These are phyloP conservation scores for Tetramorium parvispinum DNA, from an alignment of 1,140 invertebrate genomes.

Conservation along the genomic window DNA sequence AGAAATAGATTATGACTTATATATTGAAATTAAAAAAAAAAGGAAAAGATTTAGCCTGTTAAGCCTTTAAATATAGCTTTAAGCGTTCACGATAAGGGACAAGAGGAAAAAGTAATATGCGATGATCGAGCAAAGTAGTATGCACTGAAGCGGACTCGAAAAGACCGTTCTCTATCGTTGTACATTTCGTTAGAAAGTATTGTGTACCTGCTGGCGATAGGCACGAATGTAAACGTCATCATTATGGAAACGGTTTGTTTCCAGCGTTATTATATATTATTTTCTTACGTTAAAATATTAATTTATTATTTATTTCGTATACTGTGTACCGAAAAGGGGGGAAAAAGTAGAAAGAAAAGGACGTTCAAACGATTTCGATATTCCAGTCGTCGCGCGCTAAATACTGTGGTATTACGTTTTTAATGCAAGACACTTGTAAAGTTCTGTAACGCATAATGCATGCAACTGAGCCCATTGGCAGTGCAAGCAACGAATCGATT, in stretches of 20 bases:
- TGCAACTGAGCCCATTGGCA: conserved; percentile 32
- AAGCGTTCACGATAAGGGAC: conserved; percentile 34
- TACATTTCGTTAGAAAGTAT: conserved; percentile 67
- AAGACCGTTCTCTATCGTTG: conserved; percentile 13
- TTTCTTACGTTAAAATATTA: conserved; percentile 67
- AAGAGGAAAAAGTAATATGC: background rate
- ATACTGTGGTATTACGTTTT: conserved; percentile 49
- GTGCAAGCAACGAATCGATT: conserved; percentile 19
- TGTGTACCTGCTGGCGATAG: conserved; percentile 74
- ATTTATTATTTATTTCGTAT: conserved; percentile 74
- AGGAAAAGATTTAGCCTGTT: background rate
- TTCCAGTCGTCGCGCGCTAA: conserved; percentile 47
- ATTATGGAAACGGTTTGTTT: conserved; percentile 51
- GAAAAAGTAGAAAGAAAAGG: background rate
- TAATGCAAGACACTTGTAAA: conserved; percentile 31
- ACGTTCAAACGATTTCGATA: conserved; percentile 36
- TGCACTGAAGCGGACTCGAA: conserved; percentile 32
- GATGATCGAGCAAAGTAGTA: conserved; percentile 38
- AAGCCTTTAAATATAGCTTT: conserved; percentile 40
- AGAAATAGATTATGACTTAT: conserved; percentile 4
- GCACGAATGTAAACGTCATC: conserved; percentile 58
- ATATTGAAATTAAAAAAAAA: background rate
- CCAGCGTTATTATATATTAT: conserved; percentile 53
- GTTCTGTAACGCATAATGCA: conserved; percentile 56
- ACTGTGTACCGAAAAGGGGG: background rate